Conservation (phyloP, 1,140 invertebrate genomes). For the Macrosteles quadrilineatus region DNA sequence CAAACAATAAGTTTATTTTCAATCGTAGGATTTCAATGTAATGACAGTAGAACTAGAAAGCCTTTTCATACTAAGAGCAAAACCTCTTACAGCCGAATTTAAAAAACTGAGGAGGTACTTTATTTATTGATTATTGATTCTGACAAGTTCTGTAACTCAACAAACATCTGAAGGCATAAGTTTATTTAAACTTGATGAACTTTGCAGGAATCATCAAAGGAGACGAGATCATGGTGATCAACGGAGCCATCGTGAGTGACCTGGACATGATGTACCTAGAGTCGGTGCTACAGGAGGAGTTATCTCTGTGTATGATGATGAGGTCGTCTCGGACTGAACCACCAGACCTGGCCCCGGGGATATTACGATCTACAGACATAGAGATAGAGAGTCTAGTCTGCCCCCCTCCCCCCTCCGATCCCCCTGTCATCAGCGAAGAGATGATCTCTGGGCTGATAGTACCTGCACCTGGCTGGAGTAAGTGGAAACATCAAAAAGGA, state of each 20-base stretch:
- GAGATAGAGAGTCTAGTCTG: constrained; percentile 95
- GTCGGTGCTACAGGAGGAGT: constrained; percentile 91
- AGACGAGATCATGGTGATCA: constrained; percentile 98
- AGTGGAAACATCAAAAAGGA: constrained; percentile 53
- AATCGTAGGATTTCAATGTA: too few relatives aligned
- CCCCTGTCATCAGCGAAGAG: constrained; percentile 90
- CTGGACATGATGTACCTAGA: constrained; percentile 99
- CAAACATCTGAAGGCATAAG: too few relatives aligned
- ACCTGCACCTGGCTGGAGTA: constrained; percentile 90
- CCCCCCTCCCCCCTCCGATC: constrained; percentile 90
- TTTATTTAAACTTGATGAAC: too few relatives aligned
- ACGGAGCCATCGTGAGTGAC: constrained; percentile 95
- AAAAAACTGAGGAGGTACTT: too few relatives aligned
- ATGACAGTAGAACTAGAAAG: too few relatives aligned
- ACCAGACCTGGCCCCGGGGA: constrained; percentile 75
- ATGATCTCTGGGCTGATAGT: constrained; percentile 95
- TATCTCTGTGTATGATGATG: constrained; percentile 97
- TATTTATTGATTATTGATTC: too few relatives aligned
- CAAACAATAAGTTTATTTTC: too few relatives aligned
- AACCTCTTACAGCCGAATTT: too few relatives aligned
- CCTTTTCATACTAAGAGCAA: too few relatives aligned
- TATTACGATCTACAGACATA: constrained; percentile 84
- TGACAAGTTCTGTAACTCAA: too few relatives aligned
- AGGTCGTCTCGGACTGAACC: constrained; percentile 93
- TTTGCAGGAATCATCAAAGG: constrained; percentile 95